A percentile compares a stretch with the other conserved stretches of the same genome.
These are phyloP conservation scores for Numida meleagris DNA, from an alignment of 2,113 vertebrate species.

Conservation along the genomic window DNA sequence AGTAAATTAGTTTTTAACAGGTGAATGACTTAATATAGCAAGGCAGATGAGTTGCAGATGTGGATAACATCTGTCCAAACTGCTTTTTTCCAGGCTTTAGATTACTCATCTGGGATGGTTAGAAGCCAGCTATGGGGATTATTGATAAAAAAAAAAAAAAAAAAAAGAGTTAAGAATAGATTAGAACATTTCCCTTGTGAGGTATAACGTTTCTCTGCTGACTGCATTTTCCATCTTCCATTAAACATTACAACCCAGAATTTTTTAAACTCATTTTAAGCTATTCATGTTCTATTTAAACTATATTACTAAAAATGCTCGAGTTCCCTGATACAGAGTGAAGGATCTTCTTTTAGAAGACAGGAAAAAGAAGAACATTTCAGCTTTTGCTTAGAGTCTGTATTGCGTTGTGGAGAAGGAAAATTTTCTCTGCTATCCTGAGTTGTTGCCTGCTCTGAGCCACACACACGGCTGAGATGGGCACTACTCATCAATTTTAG, in stretches of 20 bases:
- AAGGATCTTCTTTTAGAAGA: neutral
- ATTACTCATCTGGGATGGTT: constrained; percentile 56
- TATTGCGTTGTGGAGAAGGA: neutral
- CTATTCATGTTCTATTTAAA: neutral
- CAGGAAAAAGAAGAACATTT: neutral
- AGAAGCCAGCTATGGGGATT: constrained; percentile 40
- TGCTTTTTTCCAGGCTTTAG: constrained; percentile 21
- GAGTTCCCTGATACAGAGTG: neutral
- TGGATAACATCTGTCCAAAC: constrained; percentile 41
- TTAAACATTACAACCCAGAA: neutral
- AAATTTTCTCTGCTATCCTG: neutral
- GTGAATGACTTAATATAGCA: constrained; percentile 29
- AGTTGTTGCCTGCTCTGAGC: neutral
- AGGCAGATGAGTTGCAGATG: constrained; percentile 52
- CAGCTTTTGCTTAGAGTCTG: neutral
- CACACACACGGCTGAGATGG: neutral
- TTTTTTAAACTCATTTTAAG: constrained; percentile 37
- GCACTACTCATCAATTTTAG: neutral
- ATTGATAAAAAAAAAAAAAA: too few relatives aligned
- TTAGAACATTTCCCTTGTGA: constrained; percentile 61
- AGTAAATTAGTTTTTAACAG: constrained; percentile 57
- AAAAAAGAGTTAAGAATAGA: constrained; percentile 70
- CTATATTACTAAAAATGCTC: neutral
- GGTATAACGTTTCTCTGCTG: constrained; percentile 60
- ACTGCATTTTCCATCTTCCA: constrained; percentile 31